phyloP scores from a whole-genome alignment of 2,888 invertebrate species.

The Poecilobothrus nobilitatus region DNA sequence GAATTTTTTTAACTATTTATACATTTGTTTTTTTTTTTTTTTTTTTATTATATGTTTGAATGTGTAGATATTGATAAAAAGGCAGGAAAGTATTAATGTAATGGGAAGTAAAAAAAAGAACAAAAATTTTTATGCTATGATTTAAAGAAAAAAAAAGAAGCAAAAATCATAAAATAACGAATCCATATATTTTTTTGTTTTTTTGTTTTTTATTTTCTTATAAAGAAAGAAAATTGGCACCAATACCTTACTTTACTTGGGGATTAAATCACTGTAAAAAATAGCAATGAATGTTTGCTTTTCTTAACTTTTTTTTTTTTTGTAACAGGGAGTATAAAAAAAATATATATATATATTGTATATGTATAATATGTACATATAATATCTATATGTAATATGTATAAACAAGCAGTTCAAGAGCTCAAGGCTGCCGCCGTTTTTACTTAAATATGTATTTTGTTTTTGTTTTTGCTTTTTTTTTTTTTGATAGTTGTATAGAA shows the following conservation, averaged over 20 bases:
- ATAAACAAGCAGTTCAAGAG: background rate
- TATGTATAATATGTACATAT: background rate
- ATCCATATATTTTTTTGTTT: background rate
- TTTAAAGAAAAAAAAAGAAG: background rate
- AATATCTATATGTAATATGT: background rate
- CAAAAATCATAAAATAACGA: background rate
- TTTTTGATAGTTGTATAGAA: too few relatives aligned
- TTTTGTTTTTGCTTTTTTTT: too few relatives aligned
- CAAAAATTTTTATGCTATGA: background rate
- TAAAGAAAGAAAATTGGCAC: background rate
- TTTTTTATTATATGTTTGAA: background rate
- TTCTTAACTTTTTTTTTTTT: background rate
- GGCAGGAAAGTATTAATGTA: background rate
- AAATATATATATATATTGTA: background rate
- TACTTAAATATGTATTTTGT: background rate
- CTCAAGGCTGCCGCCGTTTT: slow-evolving; percentile 1
- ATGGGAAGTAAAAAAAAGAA: background rate
- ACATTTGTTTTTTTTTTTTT: background rate
- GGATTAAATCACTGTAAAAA: background rate
- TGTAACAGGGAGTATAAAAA: background rate
- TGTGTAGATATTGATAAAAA: background rate
- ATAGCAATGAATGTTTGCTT: background rate
- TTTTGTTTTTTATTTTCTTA: too few relatives aligned
- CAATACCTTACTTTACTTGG: slow-evolving; percentile 3
- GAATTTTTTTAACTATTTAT: background rate